Evolutionary conservation across 1,140 invertebrate genomes (phyloP).

Genomic region (Drosophila kanapiae): DNA sequence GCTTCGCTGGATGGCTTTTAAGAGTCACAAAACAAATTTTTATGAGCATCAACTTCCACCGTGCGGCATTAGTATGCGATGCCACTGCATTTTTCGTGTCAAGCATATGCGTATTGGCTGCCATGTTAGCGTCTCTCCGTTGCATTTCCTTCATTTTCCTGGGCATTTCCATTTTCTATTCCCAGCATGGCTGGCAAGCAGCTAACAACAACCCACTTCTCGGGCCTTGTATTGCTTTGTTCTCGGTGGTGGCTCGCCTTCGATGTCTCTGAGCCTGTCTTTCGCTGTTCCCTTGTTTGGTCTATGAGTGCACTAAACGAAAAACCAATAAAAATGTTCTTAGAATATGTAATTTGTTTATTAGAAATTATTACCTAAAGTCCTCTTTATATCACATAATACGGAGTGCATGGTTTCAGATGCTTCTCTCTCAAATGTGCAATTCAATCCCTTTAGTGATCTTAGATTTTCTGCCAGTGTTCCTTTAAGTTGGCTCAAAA

Average conservation of each 20-base stretch:
- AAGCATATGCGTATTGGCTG: slow-evolving; percentile 68
- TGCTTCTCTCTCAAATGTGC: neutral
- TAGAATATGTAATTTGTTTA: neutral
- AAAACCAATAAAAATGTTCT: neutral
- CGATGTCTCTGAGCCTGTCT: slow-evolving; percentile 38
- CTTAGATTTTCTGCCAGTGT: slow-evolving; percentile 8
- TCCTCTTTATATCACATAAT: too few species aligned
- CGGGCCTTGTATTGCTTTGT: slow-evolving; percentile 72
- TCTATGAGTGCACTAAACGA: slow-evolving; percentile 14
- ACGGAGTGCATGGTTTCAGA: neutral
- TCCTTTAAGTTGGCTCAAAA: slow-evolving; percentile 1
- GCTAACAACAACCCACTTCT: slow-evolving; percentile 64
- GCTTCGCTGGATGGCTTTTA: slow-evolving; percentile 35
- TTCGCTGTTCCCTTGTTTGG: slow-evolving; percentile 74
- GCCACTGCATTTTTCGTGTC: slow-evolving; percentile 74
- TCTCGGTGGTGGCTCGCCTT: slow-evolving; percentile 40
- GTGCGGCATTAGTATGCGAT: slow-evolving; percentile 65
- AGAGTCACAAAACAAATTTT: slow-evolving; percentile 62
- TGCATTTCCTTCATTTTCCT: slow-evolving; percentile 76
- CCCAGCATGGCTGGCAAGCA: slow-evolving; percentile 46
- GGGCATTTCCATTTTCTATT: slow-evolving; percentile 55
- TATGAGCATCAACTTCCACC: slow-evolving; percentile 62
- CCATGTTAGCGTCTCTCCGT: slow-evolving; percentile 21
- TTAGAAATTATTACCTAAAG: neutral
- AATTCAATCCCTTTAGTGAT: too few species aligned